phyloP scores from a whole-genome alignment of 2,113 vertebrate species.

The Chionis minor region DNA sequence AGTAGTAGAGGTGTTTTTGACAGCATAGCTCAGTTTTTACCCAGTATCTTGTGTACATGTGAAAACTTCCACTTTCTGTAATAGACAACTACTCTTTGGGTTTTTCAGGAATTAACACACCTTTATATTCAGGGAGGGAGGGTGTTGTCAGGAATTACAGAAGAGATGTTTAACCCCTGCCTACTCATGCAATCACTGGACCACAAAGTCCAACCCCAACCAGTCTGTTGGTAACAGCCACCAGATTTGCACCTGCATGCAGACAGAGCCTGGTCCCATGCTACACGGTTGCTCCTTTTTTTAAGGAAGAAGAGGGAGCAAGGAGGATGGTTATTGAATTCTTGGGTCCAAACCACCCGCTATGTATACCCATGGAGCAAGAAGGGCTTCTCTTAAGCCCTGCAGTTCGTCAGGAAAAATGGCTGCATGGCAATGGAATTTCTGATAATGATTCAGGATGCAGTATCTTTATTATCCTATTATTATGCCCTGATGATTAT shows the following conservation, averaged over 20 bases:
- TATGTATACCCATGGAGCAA: background rate
- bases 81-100: background rate
- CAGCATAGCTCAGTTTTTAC: background rate
- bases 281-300: accelerated
- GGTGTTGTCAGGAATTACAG: background rate
- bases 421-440: background rate
- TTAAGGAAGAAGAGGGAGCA: background rate
- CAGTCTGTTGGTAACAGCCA: background rate
- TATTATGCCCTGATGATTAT: background rate
- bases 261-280: background rate
- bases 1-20: background rate
- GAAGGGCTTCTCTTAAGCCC: background rate
- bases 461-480: background rate
- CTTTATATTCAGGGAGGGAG: background rate
- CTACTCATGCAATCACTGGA: background rate
- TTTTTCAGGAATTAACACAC: background rate
- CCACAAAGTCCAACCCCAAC: background rate
- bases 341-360: background rate
- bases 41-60: background rate
- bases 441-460: background rate
- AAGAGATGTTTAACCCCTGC: background rate
- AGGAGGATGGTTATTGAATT: background rate
- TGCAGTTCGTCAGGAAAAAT: background rate
- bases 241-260: background rate
- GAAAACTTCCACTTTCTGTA: background rate